These are phyloP conservation scores for Ellobium chinense DNA, from an alignment of 2,888 invertebrate genomes.

Conservation along the genomic window DNA sequence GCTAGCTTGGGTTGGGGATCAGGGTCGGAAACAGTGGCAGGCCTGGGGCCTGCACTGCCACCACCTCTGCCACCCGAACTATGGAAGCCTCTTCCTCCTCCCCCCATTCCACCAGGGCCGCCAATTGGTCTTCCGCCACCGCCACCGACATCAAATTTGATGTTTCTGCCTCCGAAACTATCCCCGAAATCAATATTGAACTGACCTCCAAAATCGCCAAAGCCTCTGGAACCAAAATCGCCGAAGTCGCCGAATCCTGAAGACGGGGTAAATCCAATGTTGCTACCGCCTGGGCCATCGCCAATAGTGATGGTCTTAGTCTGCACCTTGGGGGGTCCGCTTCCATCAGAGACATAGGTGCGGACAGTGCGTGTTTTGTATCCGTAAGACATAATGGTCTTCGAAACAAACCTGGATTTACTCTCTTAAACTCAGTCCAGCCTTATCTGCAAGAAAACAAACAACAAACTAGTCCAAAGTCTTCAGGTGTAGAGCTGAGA, in stretches of 20 bases:
- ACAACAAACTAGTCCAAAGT: neutral
- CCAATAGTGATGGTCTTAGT: conserved; percentile 66
- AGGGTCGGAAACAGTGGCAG: neutral
- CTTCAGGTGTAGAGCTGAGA: neutral
- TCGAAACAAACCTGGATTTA: too few relatives aligned
- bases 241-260: conserved; percentile 48
- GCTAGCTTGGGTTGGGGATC: conserved; percentile 35
- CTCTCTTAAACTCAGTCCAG: too few relatives aligned
- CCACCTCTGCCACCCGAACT: conserved; percentile 3
- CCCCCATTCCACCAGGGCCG: conserved; percentile 33
- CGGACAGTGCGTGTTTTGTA: conserved; percentile 60
- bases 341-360: conserved; percentile 64
- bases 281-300: conserved; percentile 54
- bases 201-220: conserved; percentile 40
- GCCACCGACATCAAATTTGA: conserved; percentile 56
- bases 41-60: neutral
- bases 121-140: conserved; percentile 14
- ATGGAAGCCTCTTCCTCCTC: conserved; percentile 44
- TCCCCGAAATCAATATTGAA: conserved; percentile 56
- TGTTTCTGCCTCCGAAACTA: conserved; percentile 54
- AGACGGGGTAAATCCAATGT: conserved; percentile 46
- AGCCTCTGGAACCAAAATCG: conserved; percentile 46
- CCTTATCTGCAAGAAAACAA: too few relatives aligned
- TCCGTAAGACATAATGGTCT: conserved; percentile 35
- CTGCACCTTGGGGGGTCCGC: conserved; percentile 59